Base-by-base conservation (phyloP, 2,797 vertebrate genomes). In the Chanos chanos region DNA sequence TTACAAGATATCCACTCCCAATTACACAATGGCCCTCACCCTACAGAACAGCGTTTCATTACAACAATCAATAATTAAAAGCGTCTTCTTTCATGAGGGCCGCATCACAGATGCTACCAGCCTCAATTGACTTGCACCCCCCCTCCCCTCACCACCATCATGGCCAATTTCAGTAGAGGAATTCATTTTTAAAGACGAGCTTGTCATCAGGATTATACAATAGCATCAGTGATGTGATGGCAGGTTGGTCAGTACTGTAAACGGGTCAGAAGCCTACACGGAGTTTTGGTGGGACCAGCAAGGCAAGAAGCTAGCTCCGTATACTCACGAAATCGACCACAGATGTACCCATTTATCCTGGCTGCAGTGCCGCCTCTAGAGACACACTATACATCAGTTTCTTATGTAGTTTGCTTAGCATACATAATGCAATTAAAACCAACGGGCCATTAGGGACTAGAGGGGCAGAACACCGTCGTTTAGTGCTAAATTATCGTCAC, bases 41-140 rank as follows among this genome's bases (percentile, higher is more conserved):
- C 68, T 1, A 39, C 73, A 68, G 80, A 79, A 65, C 81, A 70
- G 4, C 51, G 78, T 87, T 85, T 85, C 83, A 87, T 87, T 83
- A 78, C 39, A 68, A 81, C 66, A 71, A 89, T 90, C 84, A 89
- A 90, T 90, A 82, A 88, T 91, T 90, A 66, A 91, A 82, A 78
- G 10, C 19, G 12, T 49, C 75, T 68, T 54, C 81, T 81, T 85
- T 82, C 81, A 84, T 84, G 82, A 81, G 66, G 15, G 61, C 71
- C 82, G 70, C 77, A 70, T 75, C 81, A 81, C 86, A 87, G 79
- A 85, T 86, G 83, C 80, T 79, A 81, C 73, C 72, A 1, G 15
- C 41, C 71, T 70, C 77, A 66, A 68, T 47, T 77, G 72, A 21
- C 64, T 58, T 55, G 36, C 53, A 51, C 48, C 48, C 52, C 56